These are phyloP conservation scores for Lycaon pictus DNA, from an alignment of 2,113 vertebrate genomes.

Conservation along the genomic window DNA sequence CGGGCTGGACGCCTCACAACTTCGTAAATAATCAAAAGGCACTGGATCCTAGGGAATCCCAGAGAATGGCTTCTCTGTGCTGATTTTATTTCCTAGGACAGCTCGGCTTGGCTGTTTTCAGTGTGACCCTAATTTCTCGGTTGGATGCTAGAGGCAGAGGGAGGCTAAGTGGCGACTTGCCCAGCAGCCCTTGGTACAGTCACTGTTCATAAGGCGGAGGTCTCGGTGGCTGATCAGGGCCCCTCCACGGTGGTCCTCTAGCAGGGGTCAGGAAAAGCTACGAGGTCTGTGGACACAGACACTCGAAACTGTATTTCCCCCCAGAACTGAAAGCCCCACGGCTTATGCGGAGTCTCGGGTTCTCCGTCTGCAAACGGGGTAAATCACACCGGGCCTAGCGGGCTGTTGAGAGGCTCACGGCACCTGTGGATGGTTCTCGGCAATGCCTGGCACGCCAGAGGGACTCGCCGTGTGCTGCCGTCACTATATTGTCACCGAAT, in stretches of 20 bases:
- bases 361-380: neutral
- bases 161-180: conserved; percentile 14
- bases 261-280: neutral
- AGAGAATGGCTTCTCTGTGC: conserved; percentile 22
- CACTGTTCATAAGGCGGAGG: neutral
- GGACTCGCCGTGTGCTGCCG: too few species aligned
- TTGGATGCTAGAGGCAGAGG: conserved; percentile 28
- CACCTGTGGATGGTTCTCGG: neutral
- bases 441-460: fast-evolving
- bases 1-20: neutral
- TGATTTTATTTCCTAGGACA: conserved; percentile 58
- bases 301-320: neutral
- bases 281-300: neutral
- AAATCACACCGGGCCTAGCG: neutral
- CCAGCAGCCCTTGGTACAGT: neutral
- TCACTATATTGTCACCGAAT: neutral
- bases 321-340: neutral
- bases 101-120: conserved; percentile 40
- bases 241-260: neutral
- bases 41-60: neutral
- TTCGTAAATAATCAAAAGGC: conserved; percentile 30
- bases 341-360: neutral
- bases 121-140: conserved; percentile 37
- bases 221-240: neutral
- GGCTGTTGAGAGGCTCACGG: neutral